Percentiles rank a stretch among this genome's conserved stretches.
Conservation (phyloP, 2,113 vertebrate species). For the Nothoprocta pentlandii region DNA sequence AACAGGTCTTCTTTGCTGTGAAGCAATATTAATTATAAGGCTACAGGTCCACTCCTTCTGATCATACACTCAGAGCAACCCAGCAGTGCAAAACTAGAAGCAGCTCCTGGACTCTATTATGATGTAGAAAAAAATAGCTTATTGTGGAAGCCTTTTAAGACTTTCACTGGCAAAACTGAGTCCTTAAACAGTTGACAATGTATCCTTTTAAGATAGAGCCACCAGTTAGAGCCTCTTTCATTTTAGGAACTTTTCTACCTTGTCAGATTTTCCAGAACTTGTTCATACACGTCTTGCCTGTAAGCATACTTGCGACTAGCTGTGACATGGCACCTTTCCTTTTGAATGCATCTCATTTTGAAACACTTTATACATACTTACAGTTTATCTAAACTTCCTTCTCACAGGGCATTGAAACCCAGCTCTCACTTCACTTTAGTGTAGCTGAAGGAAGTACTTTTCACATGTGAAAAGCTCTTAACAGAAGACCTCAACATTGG, state of each 20-base stretch:
- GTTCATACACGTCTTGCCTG: constrained; percentile 47
- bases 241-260: constrained; percentile 24
- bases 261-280: constrained; percentile 47
- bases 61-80: background rate
- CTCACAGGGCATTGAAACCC: background rate
- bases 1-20: background rate
- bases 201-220: constrained; percentile 27
- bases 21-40: background rate
- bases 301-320: constrained; percentile 27
- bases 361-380: background rate
- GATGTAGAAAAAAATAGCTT: background rate
- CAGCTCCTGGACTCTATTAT: background rate
- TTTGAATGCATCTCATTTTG: constrained; percentile 10
- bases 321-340: constrained; percentile 28
- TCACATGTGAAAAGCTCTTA: too few relatives aligned
- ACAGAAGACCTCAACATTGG: background rate
- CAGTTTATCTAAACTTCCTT: background rate
- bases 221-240: constrained; percentile 7
- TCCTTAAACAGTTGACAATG: background rate
- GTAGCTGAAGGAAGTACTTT: too few relatives aligned
- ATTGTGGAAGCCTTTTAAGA: background rate
- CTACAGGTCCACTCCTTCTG: background rate
- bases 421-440: background rate
- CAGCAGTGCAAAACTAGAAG: background rate
- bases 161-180: background rate